Percentiles rank a stretch among this genome's conserved stretches.
These are phyloP conservation scores for Galendromus occidentalis DNA, from an alignment of 1,140 invertebrate genomes.

Conservation along the genomic window DNA sequence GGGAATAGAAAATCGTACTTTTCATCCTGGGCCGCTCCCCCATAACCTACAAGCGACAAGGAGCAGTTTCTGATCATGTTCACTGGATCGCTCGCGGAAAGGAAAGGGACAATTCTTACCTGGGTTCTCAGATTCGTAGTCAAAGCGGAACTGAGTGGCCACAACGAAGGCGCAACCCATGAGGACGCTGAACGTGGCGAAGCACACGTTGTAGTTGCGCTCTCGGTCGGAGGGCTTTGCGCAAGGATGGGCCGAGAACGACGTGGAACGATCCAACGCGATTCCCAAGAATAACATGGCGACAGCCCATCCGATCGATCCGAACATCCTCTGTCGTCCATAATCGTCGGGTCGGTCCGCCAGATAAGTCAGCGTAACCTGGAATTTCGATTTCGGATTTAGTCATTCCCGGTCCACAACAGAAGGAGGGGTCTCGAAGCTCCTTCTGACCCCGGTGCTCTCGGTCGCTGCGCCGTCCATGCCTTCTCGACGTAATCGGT, in stretches of 20 bases:
- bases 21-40: no score
- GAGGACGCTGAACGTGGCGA: constrained; percentile 86
- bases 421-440: no score
- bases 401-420: no score
- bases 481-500: no score
- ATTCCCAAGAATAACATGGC: constrained; percentile 98
- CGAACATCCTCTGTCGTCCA: constrained; percentile 93
- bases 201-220: constrained; percentile 96
- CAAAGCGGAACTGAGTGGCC: constrained; percentile 53
- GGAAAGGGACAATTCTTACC: background rate
- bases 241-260: constrained; percentile 71
- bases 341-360: constrained; percentile 74
- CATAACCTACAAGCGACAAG: no score
- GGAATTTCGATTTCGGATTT: background rate
- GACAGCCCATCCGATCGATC: constrained; percentile 88
- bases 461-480: no score
- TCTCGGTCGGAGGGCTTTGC: constrained; percentile 54
- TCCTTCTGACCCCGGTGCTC: no score
- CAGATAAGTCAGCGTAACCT: constrained; percentile 55
- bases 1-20: no score
- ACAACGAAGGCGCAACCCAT: constrained; percentile 86
- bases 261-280: constrained; percentile 82
- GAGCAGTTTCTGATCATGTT: no score
- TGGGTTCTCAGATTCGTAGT: constrained; percentile 21
- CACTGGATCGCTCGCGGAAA: no score